Base-by-base conservation (phyloP, 1,140 invertebrate genomes). In the Leptoteleia sp. region DNA sequence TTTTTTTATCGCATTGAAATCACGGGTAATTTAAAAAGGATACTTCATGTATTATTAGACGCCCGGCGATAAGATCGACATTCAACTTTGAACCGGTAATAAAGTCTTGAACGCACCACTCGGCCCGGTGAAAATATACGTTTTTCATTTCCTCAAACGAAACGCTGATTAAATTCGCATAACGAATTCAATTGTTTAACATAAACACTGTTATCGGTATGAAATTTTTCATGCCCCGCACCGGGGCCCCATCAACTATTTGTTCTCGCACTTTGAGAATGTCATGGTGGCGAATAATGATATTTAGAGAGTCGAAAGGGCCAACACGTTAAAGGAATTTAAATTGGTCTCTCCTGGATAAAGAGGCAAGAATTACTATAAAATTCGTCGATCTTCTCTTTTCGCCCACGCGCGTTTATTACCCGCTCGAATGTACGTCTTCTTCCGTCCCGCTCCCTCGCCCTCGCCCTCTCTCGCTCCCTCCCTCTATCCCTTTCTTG, bases 401-500 rank as follows among this genome's bases (percentile, higher is more conserved):
- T 47, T 81, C 85, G 83, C 85, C 84, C 84, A 87, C 83, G 81
- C 84, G 82, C 79, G 80, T 84, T 85, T 85, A 85, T 85, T 85
- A 83, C 82, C 76, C 48, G 68, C 70, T 77, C 77, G 64, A 80
- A 47, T 40, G 43, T 52, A 54, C 52, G 54, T 76, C 76, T 65
- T 79, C 61, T 40, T 61, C 42, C 38, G 33, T 43, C 16, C 31
- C 43, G 29, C 61, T 31, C 31, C 42, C n/a, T n/a, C n/a, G n/a
- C n/a, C n/a, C n/a, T n/a, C n/a, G n/a, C n/a, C n/a, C n/a, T n/a
- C n/a, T n/a, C n/a, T n/a, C n/a, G n/a, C n/a, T n/a, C n/a, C n/a
- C n/a, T n/a, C n/a, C n/a, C 47, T 50, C 62, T 45, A 29, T 81
- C 50, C 31, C 38, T 68, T 47, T 68, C 19, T 17, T 38, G 12